phyloP scores from a whole-genome alignment of 2,888 invertebrate species.

The Andricus curvator region DNA sequence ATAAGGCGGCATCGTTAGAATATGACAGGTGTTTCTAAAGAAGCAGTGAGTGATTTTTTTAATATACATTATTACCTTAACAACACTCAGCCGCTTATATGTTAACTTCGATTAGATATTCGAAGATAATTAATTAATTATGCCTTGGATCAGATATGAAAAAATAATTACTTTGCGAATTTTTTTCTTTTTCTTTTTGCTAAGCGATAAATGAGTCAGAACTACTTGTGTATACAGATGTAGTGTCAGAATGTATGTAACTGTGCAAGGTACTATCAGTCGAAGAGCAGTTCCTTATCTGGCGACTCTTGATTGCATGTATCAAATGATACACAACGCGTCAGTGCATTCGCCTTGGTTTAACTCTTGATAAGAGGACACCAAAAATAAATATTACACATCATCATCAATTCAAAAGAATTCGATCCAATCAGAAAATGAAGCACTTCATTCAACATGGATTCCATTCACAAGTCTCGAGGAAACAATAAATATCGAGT shows the following conservation, averaged over 20 bases:
- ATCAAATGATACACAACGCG: conserved; percentile 15
- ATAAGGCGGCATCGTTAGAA: neutral
- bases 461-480: neutral
- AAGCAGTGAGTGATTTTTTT: neutral
- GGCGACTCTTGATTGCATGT: conserved; percentile 9
- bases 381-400: neutral
- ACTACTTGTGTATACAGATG: neutral
- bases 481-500: neutral
- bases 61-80: neutral
- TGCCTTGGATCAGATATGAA: neutral
- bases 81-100: neutral
- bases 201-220: neutral
- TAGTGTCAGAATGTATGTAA: neutral
- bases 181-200: neutral
- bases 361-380: neutral
- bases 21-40: conserved; percentile 13
- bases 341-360: neutral
- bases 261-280: neutral
- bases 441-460: neutral
- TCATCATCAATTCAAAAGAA: neutral
- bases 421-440: neutral
- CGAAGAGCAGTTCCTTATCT: conserved; percentile 9
- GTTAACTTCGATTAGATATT: neutral
- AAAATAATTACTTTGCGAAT: neutral
- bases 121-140: neutral